These are phyloP conservation scores for Caradrina clavipalpis DNA, from an alignment of 2,888 invertebrate genomes.

Conservation along the genomic window DNA sequence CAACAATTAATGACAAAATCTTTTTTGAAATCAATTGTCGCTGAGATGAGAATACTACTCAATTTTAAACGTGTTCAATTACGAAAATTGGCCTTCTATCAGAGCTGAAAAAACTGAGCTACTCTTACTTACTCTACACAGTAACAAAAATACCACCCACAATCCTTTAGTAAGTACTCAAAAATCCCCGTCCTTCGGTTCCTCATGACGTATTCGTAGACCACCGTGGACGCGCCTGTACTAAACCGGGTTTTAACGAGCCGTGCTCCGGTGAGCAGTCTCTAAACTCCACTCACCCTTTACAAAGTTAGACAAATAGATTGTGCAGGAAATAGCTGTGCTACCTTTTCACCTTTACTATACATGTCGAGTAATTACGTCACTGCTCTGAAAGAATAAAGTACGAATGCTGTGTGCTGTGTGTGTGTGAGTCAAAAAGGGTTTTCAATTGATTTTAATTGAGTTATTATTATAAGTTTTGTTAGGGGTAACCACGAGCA, in stretches of 20 bases:
- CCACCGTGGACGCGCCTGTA: constrained; percentile 55
- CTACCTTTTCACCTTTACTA: constrained; percentile 62
- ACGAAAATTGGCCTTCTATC: too few species aligned
- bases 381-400: constrained; percentile 14
- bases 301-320: constrained; percentile 77
- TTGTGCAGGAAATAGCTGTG: constrained; percentile 69
- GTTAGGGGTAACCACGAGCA: too few species aligned
- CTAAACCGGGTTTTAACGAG: constrained; percentile 75
- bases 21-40: too few species aligned
- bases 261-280: constrained; percentile 70
- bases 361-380: constrained; percentile 58
- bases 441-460: neutral
- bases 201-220: constrained; percentile 26
- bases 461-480: neutral
- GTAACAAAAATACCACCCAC: too few species aligned
- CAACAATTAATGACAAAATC: too few species aligned
- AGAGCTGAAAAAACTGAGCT: neutral
- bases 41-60: too few species aligned
- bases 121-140: neutral
- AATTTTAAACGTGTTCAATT: too few species aligned
- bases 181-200: neutral
- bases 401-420: neutral
- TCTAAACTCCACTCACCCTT: constrained; percentile 68
- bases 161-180: neutral
- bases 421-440: neutral